Evolutionary conservation across 2,113 vertebrate genomes (phyloP), one percentile per base, ranked within the genome.

Genomic region (Motacilla tschutschensis): DNA sequence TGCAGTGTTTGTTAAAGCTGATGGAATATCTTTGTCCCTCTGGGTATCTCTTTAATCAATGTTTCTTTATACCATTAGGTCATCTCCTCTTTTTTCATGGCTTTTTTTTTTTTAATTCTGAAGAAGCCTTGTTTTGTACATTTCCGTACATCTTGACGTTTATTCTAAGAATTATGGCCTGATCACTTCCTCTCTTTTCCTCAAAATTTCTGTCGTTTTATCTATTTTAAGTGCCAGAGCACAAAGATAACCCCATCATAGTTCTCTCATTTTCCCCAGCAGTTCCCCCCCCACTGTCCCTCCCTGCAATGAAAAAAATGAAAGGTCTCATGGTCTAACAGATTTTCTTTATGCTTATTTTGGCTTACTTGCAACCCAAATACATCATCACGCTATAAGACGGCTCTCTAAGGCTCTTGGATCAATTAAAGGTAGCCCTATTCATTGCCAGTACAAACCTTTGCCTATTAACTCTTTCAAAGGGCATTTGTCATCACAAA

Each of bases 401-500:
- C 35, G 0, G 44, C 79, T 89, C 85, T 91, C 91, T 88, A 63
- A 91, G 85, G 84, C 87, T 93, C 91, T 88, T 93, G 71, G 95
- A 87, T 94, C 93, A 91, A 93, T 93, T 95, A 94, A 95, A 95
- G 95, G 92, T 96, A 94, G 88, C 85, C 85, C 86, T 83, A 78
- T 90, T 93, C 84, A 76, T 59, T 81, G 93, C 92, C 85, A 89
- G 62, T 75, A 80, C 89, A 89, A 94, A 94, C 91, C 94, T 95
- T 96, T 88, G 95, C 90, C 95, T 85, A 70, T 96, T 94, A 94
- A 95, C 92, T 91, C 95, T 94, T 95, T 95, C 89, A 94, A 91
- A 96, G 94, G 60, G 86, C 46, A 31, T 87, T 87, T 86, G 95
- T 91, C 38, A 86, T 92, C 26, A 7, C 81, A 65, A 82, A 94